Evolutionary conservation across 37 sponge, comb jelly and placozoan genomes (phyloP).

Genomic region (Eunapius fragilis): DNA sequence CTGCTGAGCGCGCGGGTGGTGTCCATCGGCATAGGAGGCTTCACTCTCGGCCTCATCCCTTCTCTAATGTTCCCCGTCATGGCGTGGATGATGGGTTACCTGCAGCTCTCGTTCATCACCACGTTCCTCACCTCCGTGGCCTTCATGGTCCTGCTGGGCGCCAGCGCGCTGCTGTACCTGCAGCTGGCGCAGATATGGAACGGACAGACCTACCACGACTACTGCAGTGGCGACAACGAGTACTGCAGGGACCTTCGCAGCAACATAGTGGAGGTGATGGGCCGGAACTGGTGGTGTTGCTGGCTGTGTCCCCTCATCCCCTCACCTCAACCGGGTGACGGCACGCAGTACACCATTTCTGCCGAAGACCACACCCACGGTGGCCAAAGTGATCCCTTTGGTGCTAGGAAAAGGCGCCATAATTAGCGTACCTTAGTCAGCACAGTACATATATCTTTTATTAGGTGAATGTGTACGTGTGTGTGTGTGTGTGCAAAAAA

Average conservation of each 20-base stretch:
- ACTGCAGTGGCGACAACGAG: background rate
- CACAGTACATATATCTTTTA: background rate
- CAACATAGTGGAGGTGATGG: slow-evolving; percentile 58
- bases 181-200: slow-evolving; percentile 39
- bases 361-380: background rate
- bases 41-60: slow-evolving; percentile 36
- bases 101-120: slow-evolving; percentile 39
- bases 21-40: slow-evolving; percentile 29
- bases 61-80: slow-evolving; percentile 71
- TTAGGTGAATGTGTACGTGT: background rate
- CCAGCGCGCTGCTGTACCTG: slow-evolving; percentile 31
- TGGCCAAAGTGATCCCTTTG: background rate
- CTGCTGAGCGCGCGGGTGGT: slow-evolving; percentile 46
- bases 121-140: slow-evolving; percentile 52
- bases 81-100: slow-evolving; percentile 54
- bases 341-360: slow-evolving; percentile 48
- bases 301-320: slow-evolving; percentile 76
- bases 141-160: slow-evolving; percentile 31
- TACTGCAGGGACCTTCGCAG: slow-evolving; percentile 31
- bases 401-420: background rate
- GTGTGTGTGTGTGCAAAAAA: background rate
- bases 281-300: slow-evolving; percentile 72
- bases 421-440: too few relatives aligned
- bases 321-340: slow-evolving; percentile 70
- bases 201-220: slow-evolving; percentile 79